Conservation (phyloP, 2,888 invertebrate species). For the Rosalia funebris region DNA sequence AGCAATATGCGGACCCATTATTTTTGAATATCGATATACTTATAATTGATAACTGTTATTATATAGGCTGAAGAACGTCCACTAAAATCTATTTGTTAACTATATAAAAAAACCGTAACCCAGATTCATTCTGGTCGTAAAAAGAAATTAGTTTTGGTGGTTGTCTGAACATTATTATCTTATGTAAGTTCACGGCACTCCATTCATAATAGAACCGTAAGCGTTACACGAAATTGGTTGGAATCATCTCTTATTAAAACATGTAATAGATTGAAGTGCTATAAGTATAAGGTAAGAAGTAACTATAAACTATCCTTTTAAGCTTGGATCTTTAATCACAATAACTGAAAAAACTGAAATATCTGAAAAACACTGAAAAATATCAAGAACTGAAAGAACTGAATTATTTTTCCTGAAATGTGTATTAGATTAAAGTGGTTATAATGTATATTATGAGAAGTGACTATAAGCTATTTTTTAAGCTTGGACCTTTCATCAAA, state of each 20-base stretch:
- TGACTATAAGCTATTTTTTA: no score
- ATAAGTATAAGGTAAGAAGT: no score
- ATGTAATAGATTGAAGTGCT: no score
- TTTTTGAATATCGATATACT: neutral
- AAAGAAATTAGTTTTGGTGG: constrained; percentile 9
- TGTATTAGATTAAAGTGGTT: no score
- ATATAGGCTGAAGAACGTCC: neutral
- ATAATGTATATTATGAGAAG: no score
- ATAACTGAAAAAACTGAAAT: no score
- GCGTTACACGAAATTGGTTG: neutral
- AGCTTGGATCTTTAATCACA: no score
- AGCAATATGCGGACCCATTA: neutral
- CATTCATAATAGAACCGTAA: neutral
- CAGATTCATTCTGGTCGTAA: neutral
- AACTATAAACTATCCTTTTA: no score
- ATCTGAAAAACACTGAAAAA: no score
- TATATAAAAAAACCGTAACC: neutral
- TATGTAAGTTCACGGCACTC: neutral
- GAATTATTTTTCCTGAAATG: no score
- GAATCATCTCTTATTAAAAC: neutral
- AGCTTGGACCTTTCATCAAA: no score
- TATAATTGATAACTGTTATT: neutral
- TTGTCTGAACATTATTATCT: neutral
- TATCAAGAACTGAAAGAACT: no score
- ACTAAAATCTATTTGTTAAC: neutral